phyloP scores from a whole-genome alignment of 2,797 vertebrate genomes.

The Cyprinella venusta region DNA sequence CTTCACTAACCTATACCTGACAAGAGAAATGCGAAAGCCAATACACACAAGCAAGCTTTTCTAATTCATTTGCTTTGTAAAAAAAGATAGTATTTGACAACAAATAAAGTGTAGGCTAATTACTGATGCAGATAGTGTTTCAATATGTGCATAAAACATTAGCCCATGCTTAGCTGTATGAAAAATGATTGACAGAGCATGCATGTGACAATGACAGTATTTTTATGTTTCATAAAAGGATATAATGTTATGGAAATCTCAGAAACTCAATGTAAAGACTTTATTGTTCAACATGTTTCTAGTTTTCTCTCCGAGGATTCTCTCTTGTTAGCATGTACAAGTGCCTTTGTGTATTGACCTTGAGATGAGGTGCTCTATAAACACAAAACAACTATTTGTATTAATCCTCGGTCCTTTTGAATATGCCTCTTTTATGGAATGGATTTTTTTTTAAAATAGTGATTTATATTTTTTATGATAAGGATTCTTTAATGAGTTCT shows the following conservation, averaged over 20 bases:
- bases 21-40: not conserved
- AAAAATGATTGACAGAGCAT: not conserved
- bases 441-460: not conserved
- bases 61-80: not conserved
- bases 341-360: slow-evolving; percentile 18
- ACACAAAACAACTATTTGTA: slow-evolving; percentile 11
- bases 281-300: not conserved
- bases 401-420: not conserved
- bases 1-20: slow-evolving; percentile 2
- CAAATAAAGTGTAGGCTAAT: not conserved
- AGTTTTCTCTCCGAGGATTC: not conserved
- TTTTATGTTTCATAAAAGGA: not conserved
- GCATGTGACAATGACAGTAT: not conserved
- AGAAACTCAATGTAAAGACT: not conserved
- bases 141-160: not conserved
- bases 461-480: not conserved
- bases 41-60: not conserved
- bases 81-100: not conserved
- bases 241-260: not conserved
- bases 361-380: slow-evolving; percentile 21
- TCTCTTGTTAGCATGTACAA: not conserved
- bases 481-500: not conserved
- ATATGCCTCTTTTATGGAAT: not conserved
- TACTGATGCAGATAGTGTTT: not conserved
- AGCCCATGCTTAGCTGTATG: not conserved